Base-by-base conservation (phyloP, 2,888 invertebrate genomes). In the Pyrrhia umbra region DNA sequence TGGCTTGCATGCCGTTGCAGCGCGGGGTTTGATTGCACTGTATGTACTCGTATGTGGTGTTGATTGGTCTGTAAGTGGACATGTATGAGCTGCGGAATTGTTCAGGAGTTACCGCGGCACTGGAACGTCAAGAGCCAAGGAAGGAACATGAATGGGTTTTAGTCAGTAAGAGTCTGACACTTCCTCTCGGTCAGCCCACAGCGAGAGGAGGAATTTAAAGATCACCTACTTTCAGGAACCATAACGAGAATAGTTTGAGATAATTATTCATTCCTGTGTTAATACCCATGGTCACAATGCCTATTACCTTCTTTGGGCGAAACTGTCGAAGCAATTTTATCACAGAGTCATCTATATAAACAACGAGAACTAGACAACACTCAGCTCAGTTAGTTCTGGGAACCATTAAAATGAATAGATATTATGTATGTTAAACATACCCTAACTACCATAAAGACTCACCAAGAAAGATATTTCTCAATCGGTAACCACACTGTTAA, bases 1-100 rank as follows among this genome's bases (percentile, higher is more conserved):
- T 52, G 40, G 23, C 15, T 39, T 20, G 71, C 72, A 65, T 76
- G 71, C 54, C 37, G 54, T 43, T 70, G 57, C 45, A 50, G 40
- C 40, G 57, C 1, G n/a, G 42, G 49, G 21, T 50, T 50, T 61
- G 62, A 55, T 56, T 70, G 43, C n/a, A 21, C n/a, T 18, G 9
- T 23, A 27, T 39, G n/a, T 42, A 42, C 27, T 50, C 25, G 21
- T 34, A 25, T 27, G 18, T 47, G 20, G n/a, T 18, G 46, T 60
- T 64, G 61, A 64, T 61, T 69, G 18, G 6, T 20, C 6, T 18
- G 21, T 59, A 23, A 27, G 13, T 47, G 6, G 13, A 23, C 6
- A 20, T 13, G 2, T 37, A 37, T n/a, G n/a, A n/a, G n/a, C n/a
- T n/a, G n/a, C n/a, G n/a, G n/a, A n/a, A n/a, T n/a, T n/a, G n/a